phyloP scores from a whole-genome alignment of 92 coral and sea anemone genomes.

The Anthopleura xanthogrammica region DNA sequence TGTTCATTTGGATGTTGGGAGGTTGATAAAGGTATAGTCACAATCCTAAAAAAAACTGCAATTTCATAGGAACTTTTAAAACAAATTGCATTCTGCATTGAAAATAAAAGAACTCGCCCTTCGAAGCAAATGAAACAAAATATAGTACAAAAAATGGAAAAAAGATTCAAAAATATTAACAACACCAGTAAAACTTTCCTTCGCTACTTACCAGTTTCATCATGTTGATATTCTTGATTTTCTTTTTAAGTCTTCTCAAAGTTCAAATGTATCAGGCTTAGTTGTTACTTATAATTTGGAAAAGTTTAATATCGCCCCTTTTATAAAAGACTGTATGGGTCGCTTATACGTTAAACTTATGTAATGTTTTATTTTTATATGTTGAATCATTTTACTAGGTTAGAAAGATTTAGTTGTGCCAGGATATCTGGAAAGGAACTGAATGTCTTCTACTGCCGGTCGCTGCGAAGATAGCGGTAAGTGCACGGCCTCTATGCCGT shows the following conservation, averaged over 20 bases:
- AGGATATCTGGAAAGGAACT: constrained; percentile 1
- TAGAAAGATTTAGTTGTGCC: not conserved
- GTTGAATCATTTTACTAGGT: not conserved
- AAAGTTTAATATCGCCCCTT: not conserved
- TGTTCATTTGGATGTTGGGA: too few species aligned
- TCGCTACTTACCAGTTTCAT: too few species aligned
- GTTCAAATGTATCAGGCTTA: not conserved
- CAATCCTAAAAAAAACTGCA: too few species aligned
- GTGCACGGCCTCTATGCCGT: too few species aligned
- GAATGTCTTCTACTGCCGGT: not conserved
- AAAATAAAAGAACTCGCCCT: too few species aligned
- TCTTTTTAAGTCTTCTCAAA: not conserved
- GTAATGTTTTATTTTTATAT: not conserved
- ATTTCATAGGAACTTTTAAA: too few species aligned
- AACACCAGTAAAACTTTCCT: too few species aligned
- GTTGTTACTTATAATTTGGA: not conserved
- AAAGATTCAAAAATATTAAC: too few species aligned
- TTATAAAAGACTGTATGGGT: not conserved
- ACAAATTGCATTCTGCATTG: too few species aligned
- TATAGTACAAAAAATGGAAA: too few species aligned
- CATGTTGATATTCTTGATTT: not conserved
- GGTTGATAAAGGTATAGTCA: too few species aligned
- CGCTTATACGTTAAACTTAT: not conserved
- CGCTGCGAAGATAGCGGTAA: not conserved
- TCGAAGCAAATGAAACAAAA: too few species aligned